Evolutionary conservation across 1,140 invertebrate genomes (phyloP).

Genomic region (Calephelis virginiensis): DNA sequence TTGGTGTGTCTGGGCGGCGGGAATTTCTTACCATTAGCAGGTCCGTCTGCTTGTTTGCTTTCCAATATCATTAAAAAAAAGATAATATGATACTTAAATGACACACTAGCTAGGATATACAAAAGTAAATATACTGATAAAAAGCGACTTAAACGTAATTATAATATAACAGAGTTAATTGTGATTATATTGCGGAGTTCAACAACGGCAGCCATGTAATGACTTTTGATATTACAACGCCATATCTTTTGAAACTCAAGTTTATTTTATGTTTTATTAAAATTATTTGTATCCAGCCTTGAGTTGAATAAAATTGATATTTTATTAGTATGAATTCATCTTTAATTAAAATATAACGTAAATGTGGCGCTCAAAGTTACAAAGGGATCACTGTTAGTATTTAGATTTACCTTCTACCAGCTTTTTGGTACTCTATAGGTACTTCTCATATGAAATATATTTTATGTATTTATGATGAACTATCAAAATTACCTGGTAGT

Average conservation of each 20-base stretch:
- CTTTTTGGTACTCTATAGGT: no score
- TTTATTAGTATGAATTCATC: neutral
- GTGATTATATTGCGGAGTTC: neutral
- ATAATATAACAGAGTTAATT: neutral
- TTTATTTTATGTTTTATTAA: conserved; percentile 10
- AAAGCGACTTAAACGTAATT: neutral
- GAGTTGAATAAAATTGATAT: neutral
- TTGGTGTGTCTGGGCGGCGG: no score
- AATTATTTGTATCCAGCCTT: neutral
- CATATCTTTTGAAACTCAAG: conserved; percentile 2
- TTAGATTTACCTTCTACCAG: no score
- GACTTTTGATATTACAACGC: conserved; percentile 1
- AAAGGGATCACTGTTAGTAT: neutral
- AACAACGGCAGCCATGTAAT: neutral
- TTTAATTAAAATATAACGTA: neutral
- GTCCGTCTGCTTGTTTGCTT: no score
- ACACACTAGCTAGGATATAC: neutral
- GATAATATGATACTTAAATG: no score
- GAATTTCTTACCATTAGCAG: no score
- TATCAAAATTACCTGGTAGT: no score
- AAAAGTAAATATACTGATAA: neutral
- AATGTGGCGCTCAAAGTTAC: neutral
- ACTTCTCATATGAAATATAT: no score
- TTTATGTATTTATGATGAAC: no score
- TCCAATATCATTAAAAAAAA: no score